phyloP scores from a whole-genome alignment of 2,888 invertebrate genomes.

The Eupithecia subumbrata region DNA sequence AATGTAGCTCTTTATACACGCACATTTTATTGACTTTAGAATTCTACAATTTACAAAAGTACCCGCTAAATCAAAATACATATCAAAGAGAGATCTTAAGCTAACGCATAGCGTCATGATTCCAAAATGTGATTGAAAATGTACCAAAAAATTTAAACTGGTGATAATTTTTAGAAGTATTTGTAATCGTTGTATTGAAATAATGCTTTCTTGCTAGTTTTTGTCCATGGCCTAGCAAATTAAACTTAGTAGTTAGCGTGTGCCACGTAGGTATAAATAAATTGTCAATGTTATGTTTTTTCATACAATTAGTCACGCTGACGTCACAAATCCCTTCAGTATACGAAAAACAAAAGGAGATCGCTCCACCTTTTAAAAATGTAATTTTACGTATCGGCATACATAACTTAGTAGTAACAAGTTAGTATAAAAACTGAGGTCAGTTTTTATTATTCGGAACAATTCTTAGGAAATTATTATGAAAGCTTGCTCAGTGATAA shows the following conservation, averaged over 20 bases:
- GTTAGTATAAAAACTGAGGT: no score
- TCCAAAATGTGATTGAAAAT: conserved; percentile 15
- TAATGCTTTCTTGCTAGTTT: background rate
- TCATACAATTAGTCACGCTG: no score
- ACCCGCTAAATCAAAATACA: conserved; percentile 18
- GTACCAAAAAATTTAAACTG: conserved; percentile 13
- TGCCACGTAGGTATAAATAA: background rate
- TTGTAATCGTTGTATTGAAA: background rate
- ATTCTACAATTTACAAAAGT: background rate
- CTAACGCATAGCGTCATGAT: background rate
- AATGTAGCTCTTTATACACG: background rate
- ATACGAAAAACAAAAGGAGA: no score
- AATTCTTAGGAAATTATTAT: background rate
- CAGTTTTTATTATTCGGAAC: background rate
- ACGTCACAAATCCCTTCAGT: no score
- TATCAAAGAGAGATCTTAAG: conserved; percentile 12
- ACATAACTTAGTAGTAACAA: no score
- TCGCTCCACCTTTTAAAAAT: no score
- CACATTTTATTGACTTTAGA: background rate
- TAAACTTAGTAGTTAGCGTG: background rate
- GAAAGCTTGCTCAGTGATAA: no score
- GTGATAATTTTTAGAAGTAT: background rate
- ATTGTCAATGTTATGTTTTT: no score
- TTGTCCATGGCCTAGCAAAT: background rate
- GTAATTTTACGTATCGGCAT: no score